These are phyloP conservation scores for Drosophila orena DNA, from an alignment of 1,140 invertebrate species.

Conservation along the genomic window DNA sequence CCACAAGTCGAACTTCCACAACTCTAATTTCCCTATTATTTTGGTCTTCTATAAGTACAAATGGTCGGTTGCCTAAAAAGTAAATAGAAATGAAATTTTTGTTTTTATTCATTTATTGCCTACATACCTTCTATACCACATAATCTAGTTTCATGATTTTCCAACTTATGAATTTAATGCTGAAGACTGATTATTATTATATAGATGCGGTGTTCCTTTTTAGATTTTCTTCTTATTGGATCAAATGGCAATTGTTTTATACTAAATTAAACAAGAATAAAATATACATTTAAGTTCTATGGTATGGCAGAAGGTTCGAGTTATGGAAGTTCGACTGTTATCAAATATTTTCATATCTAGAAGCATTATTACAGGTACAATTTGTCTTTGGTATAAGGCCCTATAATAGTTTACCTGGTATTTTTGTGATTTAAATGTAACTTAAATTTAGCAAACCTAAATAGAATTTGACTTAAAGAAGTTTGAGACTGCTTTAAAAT, in stretches of 20 bases:
- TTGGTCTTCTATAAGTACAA: too few relatives aligned
- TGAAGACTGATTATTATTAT: neutral
- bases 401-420: too few relatives aligned
- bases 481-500: neutral
- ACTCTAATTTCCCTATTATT: neutral
- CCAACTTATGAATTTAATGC: too few relatives aligned
- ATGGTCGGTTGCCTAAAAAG: neutral
- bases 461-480: neutral
- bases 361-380: neutral
- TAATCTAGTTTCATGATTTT: too few relatives aligned
- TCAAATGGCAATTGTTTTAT: neutral
- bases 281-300: neutral
- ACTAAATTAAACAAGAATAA: neutral
- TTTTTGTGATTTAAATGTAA: neutral
- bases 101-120: too few relatives aligned
- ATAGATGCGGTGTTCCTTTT: neutral
- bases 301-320: neutral
- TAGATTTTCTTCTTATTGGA: neutral
- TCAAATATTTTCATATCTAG: neutral
- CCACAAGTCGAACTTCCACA: neutral
- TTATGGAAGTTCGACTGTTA: slow-evolving; percentile 6
- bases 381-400: too few relatives aligned
- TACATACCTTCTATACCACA: too few relatives aligned
- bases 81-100: neutral
- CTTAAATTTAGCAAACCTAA: neutral